Evolutionary conservation across 2,113 vertebrate species (phyloP), one percentile per base, ranked within the genome.

Genomic region (Alectura lathami): DNA sequence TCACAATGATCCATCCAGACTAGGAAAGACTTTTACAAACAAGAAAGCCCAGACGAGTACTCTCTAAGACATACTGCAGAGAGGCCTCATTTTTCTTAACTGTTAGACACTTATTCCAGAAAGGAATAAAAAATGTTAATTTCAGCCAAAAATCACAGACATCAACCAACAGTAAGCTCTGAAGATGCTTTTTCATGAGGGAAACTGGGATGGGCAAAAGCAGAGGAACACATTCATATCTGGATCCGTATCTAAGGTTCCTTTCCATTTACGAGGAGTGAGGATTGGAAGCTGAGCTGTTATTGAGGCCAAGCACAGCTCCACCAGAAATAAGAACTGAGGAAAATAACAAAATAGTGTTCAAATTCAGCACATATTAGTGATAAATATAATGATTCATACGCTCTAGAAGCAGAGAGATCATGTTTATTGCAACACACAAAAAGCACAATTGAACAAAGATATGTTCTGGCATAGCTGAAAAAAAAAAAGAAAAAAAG

Each of bases 141-240:
- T 97, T 78, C 83, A 96, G 76, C 78, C 93, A 96, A 97, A 94
- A 94, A 96, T 90, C 91, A 89, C 86, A 93, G 82, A 92, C 43
- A 90, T 94, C 97, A 95, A 95, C 73, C 43, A 36, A 92, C 62
- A 91, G 59, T 93, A 93, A 96, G 70, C 63, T 95, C 88, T 36
- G 42, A 97, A 97, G 76, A 64, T 94, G 64, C 30, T 95, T 89
- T 92, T 96, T 88, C 64, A 88, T 87, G 80, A 91, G 86, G 10
- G 10, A 95, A 97, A 97, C 93, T 89, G 51, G 42, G 66, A 93
- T 95, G 77, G 66, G 75, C 22, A 43, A 93, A 76, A 94, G 85
- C 72, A 93, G 54, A 74, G 18, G 15, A 83, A 34, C 22, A 42
- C 4, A 77, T 42, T 64, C 14, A 21, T 34, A 66, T 74, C 45